phyloP scores from a whole-genome alignment of 2,113 vertebrate genomes.

The Calonectris borealis region DNA sequence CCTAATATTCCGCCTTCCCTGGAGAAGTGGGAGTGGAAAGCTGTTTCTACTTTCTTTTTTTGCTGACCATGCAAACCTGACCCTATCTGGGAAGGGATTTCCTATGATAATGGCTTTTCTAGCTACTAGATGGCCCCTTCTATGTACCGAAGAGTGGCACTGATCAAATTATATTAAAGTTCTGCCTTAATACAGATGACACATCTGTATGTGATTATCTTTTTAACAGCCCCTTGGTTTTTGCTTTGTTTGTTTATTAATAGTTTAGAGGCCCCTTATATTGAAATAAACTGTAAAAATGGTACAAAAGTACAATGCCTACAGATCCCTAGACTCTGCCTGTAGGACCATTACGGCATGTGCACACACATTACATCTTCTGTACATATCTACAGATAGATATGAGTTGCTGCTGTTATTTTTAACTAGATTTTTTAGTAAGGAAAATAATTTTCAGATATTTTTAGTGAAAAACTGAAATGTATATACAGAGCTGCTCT shows the following conservation, averaged over 20 bases:
- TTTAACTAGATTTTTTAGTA: background rate
- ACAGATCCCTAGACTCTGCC: background rate
- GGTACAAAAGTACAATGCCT: background rate
- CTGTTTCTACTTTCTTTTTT: constrained; percentile 48
- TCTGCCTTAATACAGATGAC: background rate
- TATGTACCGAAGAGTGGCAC: background rate
- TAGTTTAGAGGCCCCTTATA: background rate
- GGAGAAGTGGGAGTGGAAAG: constrained; percentile 48
- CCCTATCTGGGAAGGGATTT: constrained; percentile 15
- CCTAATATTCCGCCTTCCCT: constrained; percentile 61
- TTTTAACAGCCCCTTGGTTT: background rate
- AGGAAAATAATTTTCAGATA: background rate
- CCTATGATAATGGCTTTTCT: background rate
- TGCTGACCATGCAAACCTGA: constrained; percentile 46
- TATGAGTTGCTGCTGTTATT: background rate
- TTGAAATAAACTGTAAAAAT: background rate
- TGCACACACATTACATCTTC: background rate
- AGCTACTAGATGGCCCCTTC: background rate
- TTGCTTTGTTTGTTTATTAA: background rate
- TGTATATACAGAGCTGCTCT: background rate
- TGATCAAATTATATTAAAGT: background rate
- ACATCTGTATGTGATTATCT: constrained; percentile 21
- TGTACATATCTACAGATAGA: background rate
- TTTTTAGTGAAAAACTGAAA: background rate
- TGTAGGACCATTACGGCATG: background rate